Evolutionary conservation across 2,113 vertebrate genomes (phyloP), one percentile per base, ranked within the genome.

Genomic region (Trochalopteron elliotii): DNA sequence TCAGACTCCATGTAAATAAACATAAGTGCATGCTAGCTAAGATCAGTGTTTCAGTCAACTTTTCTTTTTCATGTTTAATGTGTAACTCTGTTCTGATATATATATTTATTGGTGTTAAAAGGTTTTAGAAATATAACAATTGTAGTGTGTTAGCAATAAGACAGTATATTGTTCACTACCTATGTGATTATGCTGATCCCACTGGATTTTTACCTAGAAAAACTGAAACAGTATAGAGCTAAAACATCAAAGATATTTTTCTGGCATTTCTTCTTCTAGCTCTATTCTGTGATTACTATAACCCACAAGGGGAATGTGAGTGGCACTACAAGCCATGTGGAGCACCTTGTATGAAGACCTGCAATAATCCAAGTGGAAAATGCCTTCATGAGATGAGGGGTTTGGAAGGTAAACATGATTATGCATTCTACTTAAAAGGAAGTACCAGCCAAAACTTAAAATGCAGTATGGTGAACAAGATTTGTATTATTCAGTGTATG

Each of bases 271-370:
- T 75, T 77, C 40, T 44, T 93, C 14, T 94, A 99, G 99, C 99
- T 65, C 92, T 99, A 33, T 99, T 99, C 97, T 99, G 99, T 24
- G 99, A 99, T 93, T 99, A 99, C 96, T 99, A 99, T 97, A 99
- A 99, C 78, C 94, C 97, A 3, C 83, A 98, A 52, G 98, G 97
- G 33, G 97, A 95, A 81, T 99, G 99, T 72, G 98, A 99, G 83
- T 99, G 99, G 99, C 99, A 99, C 90, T 99, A 99, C 95, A 98
- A 98, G 80, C 98, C 99, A 7, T 99, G 99, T 74, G 99, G 99
- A 53, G 97, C 98, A 17, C 98, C 98, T 56, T 99, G 99, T 83
- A 97, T 99, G 98, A 98, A 98, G 93, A 99, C 99, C 40, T 99
- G 99, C 93, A 98, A 94, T 72, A 99, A 99, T 92, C 99, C 98